Base-by-base conservation (phyloP, 2,888 invertebrate genomes). In the Acronicta leporina region DNA sequence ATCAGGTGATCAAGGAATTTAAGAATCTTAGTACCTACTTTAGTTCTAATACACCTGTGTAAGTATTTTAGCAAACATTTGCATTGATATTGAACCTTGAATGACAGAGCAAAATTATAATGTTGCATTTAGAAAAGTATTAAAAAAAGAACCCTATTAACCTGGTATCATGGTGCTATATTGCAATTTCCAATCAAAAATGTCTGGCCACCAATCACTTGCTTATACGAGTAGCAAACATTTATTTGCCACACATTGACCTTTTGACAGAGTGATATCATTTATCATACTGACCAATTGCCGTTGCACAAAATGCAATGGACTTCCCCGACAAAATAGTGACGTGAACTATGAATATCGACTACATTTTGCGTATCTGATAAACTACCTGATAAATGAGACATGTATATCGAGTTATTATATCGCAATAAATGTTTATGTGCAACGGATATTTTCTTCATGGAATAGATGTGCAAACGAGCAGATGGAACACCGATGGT, bases 261-360 rank as follows among this genome's bases (percentile, higher is more conserved):
- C 87, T 83, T 77, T 80, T 88, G 90, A 92, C 84, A 79, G 83
- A 91, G 87, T 84, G 82, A 69, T 72, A 79, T 83, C 86, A 87
- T 91, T 91, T 86, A 87, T 90, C 84, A 87, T 73, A 65, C 71
- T 45, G 68, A 69, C 68, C 68, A 74, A 73, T 64, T 73, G 63
- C 59, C 74, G 73, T 63, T 74, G 63, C 59, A 74, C 64, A 73
- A 68, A 81, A 79, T 80, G 82, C 83, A 82, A 68, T 77, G 68
- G 54, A 52, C 30, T 65, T 46, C 42, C 43, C 42, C 46, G 48
- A 44, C 63, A 53, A 72, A 33, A 69, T 65, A 60, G 61, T 55
- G 60, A 71, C 54, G 60, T 71, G 63, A 67, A 52, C 56, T 74
- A 67, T 68, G 65, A 67, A 57, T 48, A 65, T 61, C 55, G 57